Conservation (phyloP, 1,140 invertebrate genomes). For the Drosophila nigrodunni region DNA sequence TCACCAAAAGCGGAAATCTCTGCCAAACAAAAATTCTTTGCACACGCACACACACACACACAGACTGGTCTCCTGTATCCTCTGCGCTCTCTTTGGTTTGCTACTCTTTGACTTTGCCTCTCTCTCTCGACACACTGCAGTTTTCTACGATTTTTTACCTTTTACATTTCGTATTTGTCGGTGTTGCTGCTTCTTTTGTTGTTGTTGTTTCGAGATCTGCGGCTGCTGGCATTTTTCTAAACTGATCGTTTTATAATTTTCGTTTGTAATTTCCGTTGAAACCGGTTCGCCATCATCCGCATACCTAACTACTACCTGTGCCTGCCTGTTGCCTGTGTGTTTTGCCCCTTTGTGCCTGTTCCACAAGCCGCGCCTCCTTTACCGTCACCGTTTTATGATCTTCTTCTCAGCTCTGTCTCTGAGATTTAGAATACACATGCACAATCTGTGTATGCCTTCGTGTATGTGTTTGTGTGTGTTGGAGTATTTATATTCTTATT, state of each 20-base stretch:
- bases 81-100: too few relatives aligned
- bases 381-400: conserved; percentile 37
- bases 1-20: conserved; percentile 64
- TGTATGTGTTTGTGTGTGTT: conserved; percentile 3
- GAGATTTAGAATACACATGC: conserved; percentile 71
- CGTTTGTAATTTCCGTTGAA: conserved; percentile 84
- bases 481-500: conserved; percentile 60
- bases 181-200: not conserved
- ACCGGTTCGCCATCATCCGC: conserved; percentile 82
- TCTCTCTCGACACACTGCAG: conserved; percentile 24
- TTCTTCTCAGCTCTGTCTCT: conserved; percentile 21
- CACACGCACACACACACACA: conserved; percentile 21
- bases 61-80: not conserved
- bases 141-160: conserved; percentile 41
- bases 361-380: conserved; percentile 43
- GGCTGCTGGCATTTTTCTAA: conserved; percentile 69
- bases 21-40: conserved; percentile 67
- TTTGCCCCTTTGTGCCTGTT: conserved; percentile 38
- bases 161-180: conserved; percentile 53
- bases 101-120: not conserved
- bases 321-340: conserved; percentile 60
- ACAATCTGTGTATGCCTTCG: not conserved
- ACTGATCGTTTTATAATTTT: conserved; percentile 84
- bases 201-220: conserved; percentile 23
- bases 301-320: conserved; percentile 77